Percentiles rank a stretch among this genome's conserved stretches.
These are phyloP conservation scores for Cryptus armator DNA, from an alignment of 2,888 invertebrate species.

Conservation along the genomic window DNA sequence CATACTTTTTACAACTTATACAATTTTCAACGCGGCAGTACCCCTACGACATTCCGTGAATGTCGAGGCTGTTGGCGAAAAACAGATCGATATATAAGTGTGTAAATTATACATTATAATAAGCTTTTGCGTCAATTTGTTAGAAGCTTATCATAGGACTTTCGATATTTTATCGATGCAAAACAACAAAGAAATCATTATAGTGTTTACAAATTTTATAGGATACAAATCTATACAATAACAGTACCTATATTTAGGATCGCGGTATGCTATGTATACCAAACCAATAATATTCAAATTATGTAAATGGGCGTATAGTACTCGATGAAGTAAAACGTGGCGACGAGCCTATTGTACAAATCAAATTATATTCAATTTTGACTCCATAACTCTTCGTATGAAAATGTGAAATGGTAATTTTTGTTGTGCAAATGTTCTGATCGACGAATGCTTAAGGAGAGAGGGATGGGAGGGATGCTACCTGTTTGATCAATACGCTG, in stretches of 20 bases:
- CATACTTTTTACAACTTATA: slow-evolving; percentile 42
- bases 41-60: slow-evolving; percentile 60
- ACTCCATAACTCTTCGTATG: not conserved
- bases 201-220: slow-evolving; percentile 63
- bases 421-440: slow-evolving; percentile 16
- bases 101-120: slow-evolving; percentile 53
- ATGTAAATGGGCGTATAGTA: slow-evolving; percentile 41
- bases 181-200: slow-evolving; percentile 23
- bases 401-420: not conserved
- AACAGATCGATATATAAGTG: slow-evolving; percentile 48
- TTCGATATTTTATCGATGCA: slow-evolving; percentile 25
- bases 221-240: slow-evolving; percentile 40
- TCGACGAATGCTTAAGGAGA: not conserved
- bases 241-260: slow-evolving; percentile 45
- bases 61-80: slow-evolving; percentile 43
- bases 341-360: slow-evolving; percentile 45
- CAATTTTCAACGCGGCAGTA: slow-evolving; percentile 27
- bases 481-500: slow-evolving; percentile 65
- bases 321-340: slow-evolving; percentile 36
- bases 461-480: not conserved
- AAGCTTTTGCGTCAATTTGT: slow-evolving; percentile 52
- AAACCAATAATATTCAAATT: slow-evolving; percentile 47
- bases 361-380: slow-evolving; percentile 9
- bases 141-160: slow-evolving; percentile 44
- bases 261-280: slow-evolving; percentile 59